These are phyloP conservation scores for Bradypus variegatus DNA, from an alignment of 2,797 vertebrate species.

Conservation along the genomic window DNA sequence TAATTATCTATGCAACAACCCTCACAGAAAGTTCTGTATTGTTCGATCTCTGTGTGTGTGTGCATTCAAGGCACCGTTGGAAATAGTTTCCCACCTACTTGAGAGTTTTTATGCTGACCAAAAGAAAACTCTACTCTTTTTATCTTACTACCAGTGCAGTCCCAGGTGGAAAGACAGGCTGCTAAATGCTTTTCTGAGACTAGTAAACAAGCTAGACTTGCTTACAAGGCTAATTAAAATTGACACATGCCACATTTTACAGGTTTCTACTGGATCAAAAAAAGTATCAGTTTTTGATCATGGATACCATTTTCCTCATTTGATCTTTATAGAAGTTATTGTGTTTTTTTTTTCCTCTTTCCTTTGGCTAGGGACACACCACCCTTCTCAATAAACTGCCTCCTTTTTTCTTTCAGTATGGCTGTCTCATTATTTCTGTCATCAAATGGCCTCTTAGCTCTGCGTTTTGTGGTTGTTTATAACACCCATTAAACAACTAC, in stretches of 20 bases:
- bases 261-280: not conserved
- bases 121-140: constrained; percentile 30
- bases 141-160: constrained; percentile 13
- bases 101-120: constrained; percentile 16
- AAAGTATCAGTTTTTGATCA: not conserved
- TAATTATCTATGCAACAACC: constrained; percentile 54
- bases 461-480: constrained; percentile 31
- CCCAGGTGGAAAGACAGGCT: constrained; percentile 4
- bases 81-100: constrained; percentile 26
- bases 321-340: constrained; percentile 26
- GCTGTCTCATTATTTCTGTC: constrained; percentile 42
- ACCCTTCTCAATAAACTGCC: constrained; percentile 21
- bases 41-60: constrained; percentile 37
- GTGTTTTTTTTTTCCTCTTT: not conserved
- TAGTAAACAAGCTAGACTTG: constrained; percentile 10
- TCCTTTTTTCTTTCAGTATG: not conserved
- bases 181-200: constrained; percentile 31
- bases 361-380: not conserved
- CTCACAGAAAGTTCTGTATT: constrained; percentile 51
- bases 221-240: constrained; percentile 34
- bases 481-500: constrained; percentile 35
- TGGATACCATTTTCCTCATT: not conserved
- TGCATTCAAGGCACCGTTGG: not conserved
- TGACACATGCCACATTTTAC: not conserved
- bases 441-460: constrained; percentile 38